Evolutionary conservation across 1,140 invertebrate species (phyloP).

Genomic region (Drosophila subpulchrella): DNA sequence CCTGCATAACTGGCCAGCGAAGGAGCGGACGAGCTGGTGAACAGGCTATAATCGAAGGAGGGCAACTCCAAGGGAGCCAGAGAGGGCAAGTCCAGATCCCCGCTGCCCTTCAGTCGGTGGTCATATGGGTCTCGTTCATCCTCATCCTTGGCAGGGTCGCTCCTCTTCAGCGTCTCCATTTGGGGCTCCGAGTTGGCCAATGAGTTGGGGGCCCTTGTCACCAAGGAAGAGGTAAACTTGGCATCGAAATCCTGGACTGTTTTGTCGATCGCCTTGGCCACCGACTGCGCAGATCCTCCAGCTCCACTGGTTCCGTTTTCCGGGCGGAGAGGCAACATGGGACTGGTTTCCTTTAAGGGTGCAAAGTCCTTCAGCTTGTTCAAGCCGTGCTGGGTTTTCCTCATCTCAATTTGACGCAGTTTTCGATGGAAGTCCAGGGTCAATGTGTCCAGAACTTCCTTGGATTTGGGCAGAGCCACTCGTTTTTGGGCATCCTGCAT

Average conservation of each 20-base stretch:
- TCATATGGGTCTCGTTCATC: slow-evolving; percentile 13
- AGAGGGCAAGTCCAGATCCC: slow-evolving; percentile 63
- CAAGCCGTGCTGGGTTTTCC: slow-evolving; percentile 71
- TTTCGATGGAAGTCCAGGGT: slow-evolving; percentile 76
- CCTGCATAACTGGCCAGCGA: slow-evolving; percentile 58
- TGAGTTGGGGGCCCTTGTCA: slow-evolving; percentile 6
- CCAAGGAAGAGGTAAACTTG: slow-evolving; percentile 62
- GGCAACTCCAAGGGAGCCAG: slow-evolving; percentile 75
- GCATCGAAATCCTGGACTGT: slow-evolving; percentile 80
- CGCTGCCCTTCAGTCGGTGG: slow-evolving; percentile 13
- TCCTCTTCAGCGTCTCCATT: slow-evolving; percentile 37
- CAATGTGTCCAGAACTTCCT: slow-evolving; percentile 67
- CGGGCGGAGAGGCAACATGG: slow-evolving; percentile 60
- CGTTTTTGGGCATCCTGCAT: slow-evolving; percentile 77
- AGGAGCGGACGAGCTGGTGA: slow-evolving; percentile 65
- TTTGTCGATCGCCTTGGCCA: slow-evolving; percentile 79
- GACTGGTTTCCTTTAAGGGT: slow-evolving; percentile 63
- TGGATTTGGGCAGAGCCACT: slow-evolving; percentile 64
- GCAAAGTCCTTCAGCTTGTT: slow-evolving; percentile 74
- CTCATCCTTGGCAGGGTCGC: slow-evolving; percentile 19
- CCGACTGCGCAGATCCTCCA: slow-evolving; percentile 64
- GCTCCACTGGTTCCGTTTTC: slow-evolving; percentile 44
- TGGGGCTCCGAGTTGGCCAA: slow-evolving; percentile 43
- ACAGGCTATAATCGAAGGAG: slow-evolving; percentile 72
- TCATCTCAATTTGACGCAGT: slow-evolving; percentile 72